These are phyloP conservation scores for Arvicanthis niloticus DNA, from an alignment of 2,113 vertebrate species.

Conservation along the genomic window DNA sequence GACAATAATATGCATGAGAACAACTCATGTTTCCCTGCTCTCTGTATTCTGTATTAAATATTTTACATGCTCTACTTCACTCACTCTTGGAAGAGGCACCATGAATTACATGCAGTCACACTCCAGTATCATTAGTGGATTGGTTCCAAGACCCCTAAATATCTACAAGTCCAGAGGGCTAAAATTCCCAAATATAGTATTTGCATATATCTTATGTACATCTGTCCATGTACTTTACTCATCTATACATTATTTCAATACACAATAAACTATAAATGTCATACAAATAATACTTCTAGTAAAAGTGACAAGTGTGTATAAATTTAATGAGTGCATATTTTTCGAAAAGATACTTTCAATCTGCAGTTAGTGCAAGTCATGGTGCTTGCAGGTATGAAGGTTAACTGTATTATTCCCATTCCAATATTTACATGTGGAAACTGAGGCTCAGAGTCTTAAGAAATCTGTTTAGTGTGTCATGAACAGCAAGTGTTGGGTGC, in stretches of 20 bases:
- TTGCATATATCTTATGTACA: background rate
- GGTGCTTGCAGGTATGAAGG: background rate
- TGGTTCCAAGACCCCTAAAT: background rate
- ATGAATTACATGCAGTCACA: background rate
- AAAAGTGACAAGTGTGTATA: background rate
- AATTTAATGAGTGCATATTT: background rate
- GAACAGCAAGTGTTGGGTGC: background rate
- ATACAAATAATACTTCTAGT: background rate
- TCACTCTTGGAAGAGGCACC: background rate
- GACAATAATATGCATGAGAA: background rate
- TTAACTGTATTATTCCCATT: background rate
- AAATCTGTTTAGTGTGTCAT: background rate
- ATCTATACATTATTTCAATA: background rate
- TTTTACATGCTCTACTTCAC: rapidly evolving
- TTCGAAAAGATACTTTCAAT: background rate
- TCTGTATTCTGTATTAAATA: background rate
- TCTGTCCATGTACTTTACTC: background rate
- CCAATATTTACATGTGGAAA: background rate
- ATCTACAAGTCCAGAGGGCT: background rate
- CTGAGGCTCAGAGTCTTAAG: background rate
- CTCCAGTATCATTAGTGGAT: background rate
- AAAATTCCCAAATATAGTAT: background rate
- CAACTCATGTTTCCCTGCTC: background rate
- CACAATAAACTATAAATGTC: background rate
- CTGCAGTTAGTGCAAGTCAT: background rate